Percentiles rank a stretch among this genome's conserved stretches.
phyloP scores from a whole-genome alignment of 2,797 vertebrate species.

The Rhincodon typus region DNA sequence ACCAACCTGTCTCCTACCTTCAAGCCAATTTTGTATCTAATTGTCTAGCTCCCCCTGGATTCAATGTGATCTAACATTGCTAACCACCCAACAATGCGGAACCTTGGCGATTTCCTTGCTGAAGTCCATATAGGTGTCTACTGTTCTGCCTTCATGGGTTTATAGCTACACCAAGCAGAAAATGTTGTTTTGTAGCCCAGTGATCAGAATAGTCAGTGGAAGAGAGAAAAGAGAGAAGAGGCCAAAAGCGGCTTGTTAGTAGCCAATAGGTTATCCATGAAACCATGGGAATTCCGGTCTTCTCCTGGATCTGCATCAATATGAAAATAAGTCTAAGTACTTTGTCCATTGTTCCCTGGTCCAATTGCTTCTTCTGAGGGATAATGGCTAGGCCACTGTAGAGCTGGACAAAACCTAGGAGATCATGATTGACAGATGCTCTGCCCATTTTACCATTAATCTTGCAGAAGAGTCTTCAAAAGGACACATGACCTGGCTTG shows the following conservation, averaged over 20 bases:
- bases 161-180: neutral
- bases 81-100: too few relatives aligned
- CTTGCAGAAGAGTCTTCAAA: neutral
- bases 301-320: neutral
- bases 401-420: neutral
- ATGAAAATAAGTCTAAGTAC: neutral
- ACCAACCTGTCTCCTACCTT: too few relatives aligned
- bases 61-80: too few relatives aligned
- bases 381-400: neutral
- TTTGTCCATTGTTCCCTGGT: neutral
- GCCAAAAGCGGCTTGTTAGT: neutral
- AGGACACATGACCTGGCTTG: neutral
- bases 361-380: neutral
- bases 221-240: neutral
- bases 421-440: neutral
- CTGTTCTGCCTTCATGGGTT: neutral
- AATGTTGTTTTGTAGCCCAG: neutral
- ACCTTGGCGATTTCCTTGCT: too few relatives aligned
- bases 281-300: neutral
- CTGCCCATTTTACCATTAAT: neutral
- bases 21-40: too few relatives aligned
- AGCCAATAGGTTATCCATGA: neutral
- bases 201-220: neutral
- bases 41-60: too few relatives aligned
- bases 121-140: too few relatives aligned